Evolutionary conservation across 1,140 invertebrate genomes (phyloP).

Genomic region (Contarinia nasturtii): DNA sequence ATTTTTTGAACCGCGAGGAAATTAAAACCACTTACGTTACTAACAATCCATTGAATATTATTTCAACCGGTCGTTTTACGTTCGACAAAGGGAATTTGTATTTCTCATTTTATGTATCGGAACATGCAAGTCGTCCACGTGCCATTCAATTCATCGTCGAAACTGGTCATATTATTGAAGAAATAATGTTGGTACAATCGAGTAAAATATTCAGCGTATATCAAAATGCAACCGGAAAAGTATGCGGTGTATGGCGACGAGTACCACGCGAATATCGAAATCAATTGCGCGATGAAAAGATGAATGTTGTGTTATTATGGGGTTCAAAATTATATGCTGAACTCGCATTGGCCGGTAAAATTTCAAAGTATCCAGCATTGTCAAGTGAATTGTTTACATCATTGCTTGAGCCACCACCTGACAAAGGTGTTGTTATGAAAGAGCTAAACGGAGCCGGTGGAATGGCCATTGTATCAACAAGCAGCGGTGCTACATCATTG

Average conservation of each 20-base stretch:
- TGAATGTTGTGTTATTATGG: constrained; percentile 59
- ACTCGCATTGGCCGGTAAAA: constrained; percentile 42
- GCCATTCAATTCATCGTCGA: constrained; percentile 57
- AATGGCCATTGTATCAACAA: constrained; percentile 65
- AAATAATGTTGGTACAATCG: constrained; percentile 43
- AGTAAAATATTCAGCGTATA: constrained; percentile 42
- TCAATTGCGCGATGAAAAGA: constrained; percentile 49
- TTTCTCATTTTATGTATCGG: constrained; percentile 49
- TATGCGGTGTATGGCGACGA: constrained; percentile 73
- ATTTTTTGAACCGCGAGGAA: constrained; percentile 40
- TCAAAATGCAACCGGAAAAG: constrained; percentile 57
- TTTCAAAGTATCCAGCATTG: constrained; percentile 44
- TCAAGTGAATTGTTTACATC: constrained; percentile 67
- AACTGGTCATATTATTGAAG: constrained; percentile 57
- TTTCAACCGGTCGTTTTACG: constrained; percentile 54
- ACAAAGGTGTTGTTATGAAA: constrained; percentile 23
- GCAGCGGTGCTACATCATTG: constrained; percentile 50
- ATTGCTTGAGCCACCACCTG: constrained; percentile 44
- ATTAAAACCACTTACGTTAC: constrained; percentile 29
- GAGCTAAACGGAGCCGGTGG: constrained; percentile 46
- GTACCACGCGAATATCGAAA: constrained; percentile 63
- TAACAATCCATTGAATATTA: constrained; percentile 31
- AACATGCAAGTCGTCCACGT: constrained; percentile 36
- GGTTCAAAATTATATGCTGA: constrained; percentile 34
- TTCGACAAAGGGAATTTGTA: constrained; percentile 54